Conservation (phyloP, 64 coral and sea anemone species). For the Porites lutea region DNA sequence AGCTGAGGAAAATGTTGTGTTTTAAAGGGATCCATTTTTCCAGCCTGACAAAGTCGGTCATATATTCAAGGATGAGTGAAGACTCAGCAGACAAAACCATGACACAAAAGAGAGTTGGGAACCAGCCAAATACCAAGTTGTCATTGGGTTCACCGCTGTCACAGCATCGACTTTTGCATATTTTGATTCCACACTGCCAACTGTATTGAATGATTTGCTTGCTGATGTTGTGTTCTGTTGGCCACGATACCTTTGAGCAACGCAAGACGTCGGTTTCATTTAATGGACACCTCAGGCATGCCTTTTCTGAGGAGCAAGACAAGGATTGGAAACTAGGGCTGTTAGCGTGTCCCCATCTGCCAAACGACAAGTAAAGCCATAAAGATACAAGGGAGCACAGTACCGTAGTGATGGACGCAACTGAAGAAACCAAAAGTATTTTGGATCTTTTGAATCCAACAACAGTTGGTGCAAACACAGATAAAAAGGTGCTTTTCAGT, state of each 20-base stretch:
- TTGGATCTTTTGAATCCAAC: conserved; percentile 9
- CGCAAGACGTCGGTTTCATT: conserved; percentile 7
- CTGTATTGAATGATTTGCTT: neutral
- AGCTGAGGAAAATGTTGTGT: conserved; percentile 12
- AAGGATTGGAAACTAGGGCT: neutral
- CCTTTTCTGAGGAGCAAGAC: neutral
- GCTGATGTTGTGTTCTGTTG: neutral
- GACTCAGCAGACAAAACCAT: neutral
- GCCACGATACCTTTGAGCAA: neutral
- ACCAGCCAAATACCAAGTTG: conserved; percentile 1
- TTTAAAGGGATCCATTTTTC: conserved; percentile 13
- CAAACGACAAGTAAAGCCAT: conserved; percentile 13
- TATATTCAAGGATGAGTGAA: conserved; percentile 10
- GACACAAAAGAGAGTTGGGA: neutral
- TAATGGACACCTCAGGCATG: neutral
- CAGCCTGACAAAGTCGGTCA: conserved; percentile 7
- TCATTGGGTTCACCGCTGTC: neutral
- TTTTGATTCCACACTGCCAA: conserved; percentile 12
- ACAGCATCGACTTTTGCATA: conserved; percentile 4
- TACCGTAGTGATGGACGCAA: neutral
- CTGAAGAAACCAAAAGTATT: conserved; percentile 5
- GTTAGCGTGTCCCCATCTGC: neutral
- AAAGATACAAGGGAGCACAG: conserved; percentile 11
- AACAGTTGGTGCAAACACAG: conserved; percentile 11
- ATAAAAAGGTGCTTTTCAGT: conserved; percentile 1